phyloP scores from a whole-genome alignment of 2,888 invertebrate genomes.

The Zele albiditarsus region DNA sequence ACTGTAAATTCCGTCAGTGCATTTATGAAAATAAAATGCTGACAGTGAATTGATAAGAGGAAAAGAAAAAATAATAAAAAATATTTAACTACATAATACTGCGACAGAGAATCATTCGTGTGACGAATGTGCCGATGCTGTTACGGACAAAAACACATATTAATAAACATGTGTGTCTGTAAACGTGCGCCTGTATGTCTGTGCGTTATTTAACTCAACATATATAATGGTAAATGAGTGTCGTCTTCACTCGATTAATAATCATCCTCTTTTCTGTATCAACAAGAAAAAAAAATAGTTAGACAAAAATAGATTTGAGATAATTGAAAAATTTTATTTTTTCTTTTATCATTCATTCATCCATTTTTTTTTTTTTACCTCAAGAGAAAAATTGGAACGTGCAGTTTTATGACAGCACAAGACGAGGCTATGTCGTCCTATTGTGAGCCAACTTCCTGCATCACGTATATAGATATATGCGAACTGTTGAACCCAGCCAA shows the following conservation, averaged over 20 bases:
- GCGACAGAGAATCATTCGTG: background rate
- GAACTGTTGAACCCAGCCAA: constrained; percentile 35
- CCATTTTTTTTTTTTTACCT: background rate
- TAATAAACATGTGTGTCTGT: background rate
- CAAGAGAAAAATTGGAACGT: constrained; percentile 31
- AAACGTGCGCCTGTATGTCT: too few relatives aligned
- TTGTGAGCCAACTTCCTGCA: constrained; percentile 53
- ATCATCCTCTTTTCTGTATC: background rate
- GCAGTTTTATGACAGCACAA: constrained; percentile 27
- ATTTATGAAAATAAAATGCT: constrained; percentile 26
- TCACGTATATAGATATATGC: constrained; percentile 41
- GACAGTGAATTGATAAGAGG: constrained; percentile 16
- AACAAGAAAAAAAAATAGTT: background rate
- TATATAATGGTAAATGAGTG: constrained; percentile 10
- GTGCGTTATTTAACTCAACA: background rate
- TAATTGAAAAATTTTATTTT: background rate
- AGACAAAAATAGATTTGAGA: background rate
- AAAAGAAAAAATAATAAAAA: constrained; percentile 18
- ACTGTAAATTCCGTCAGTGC: constrained; percentile 17
- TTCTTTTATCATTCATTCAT: background rate
- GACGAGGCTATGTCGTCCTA: constrained; percentile 32
- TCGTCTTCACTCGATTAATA: background rate
- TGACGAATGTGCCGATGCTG: background rate
- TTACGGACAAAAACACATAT: background rate
- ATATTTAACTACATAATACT: constrained; percentile 3